Percentiles rank a stretch among this genome's conserved stretches.
Conservation (phyloP, 2,113 vertebrate genomes). For the Mesocricetus auratus region DNA sequence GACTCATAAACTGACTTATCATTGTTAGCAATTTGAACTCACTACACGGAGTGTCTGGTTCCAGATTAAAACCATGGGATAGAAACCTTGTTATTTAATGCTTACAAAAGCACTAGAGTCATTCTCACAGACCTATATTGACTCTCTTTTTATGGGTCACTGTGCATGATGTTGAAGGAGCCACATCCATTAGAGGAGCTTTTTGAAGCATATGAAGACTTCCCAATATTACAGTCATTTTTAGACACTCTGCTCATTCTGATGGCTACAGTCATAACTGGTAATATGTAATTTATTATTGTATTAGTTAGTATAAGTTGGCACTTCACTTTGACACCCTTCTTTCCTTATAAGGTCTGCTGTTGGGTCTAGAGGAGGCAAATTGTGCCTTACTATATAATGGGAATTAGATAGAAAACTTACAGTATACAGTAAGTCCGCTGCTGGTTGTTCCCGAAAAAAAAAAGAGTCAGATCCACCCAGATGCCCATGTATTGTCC, state of each 20-base stretch:
- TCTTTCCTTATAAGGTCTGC: constrained; percentile 21
- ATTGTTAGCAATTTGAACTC: not conserved
- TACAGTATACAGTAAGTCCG: not conserved
- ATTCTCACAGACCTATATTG: not conserved
- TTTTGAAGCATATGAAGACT: constrained; percentile 9
- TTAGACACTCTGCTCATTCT: constrained; percentile 27
- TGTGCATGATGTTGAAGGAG: not conserved
- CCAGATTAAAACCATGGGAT: not conserved
- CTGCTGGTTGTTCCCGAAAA: not conserved
- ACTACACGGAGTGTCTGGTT: not conserved
- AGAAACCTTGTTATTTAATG: not conserved
- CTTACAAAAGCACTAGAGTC: not conserved
- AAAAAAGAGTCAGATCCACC: not conserved
- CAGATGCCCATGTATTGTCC: not conserved
- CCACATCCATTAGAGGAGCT: not conserved
- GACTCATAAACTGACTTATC: not conserved
- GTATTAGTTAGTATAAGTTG: constrained; percentile 39
- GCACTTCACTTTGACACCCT: not conserved
- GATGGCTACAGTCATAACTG: not conserved
- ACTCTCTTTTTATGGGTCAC: constrained; percentile 15
- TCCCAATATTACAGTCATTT: constrained; percentile 18
- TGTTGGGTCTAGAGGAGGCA: not conserved
- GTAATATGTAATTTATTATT: constrained; percentile 11
- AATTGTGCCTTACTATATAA: not conserved
- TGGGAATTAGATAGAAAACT: not conserved